Percentiles rank a stretch among this genome's conserved stretches.
These are phyloP conservation scores for Panurus biarmicus DNA, from an alignment of 2,113 vertebrate genomes.

Conservation along the genomic window DNA sequence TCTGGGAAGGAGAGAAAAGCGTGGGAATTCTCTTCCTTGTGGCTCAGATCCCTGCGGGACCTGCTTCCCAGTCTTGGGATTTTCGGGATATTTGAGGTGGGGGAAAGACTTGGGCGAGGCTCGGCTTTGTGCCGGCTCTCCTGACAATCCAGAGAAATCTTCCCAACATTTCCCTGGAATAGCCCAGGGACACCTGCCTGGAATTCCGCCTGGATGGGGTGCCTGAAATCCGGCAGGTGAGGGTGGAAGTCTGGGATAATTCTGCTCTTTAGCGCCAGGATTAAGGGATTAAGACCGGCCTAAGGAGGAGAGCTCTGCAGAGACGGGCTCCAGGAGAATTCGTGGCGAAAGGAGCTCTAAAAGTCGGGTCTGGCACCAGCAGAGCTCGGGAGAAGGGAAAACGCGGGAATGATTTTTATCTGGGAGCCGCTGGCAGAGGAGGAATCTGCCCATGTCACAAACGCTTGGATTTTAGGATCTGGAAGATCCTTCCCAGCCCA, in stretches of 20 bases:
- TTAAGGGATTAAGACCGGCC: rapidly evolving
- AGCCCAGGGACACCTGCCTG: background rate
- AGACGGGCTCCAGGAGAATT: background rate
- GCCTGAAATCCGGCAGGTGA: background rate
- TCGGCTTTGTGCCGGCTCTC: background rate
- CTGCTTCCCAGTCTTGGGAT: background rate
- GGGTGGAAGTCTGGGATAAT: background rate
- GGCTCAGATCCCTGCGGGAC: rapidly evolving
- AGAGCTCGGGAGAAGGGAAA: no score
- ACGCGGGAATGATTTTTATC: no score
- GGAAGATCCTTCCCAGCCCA: no score
- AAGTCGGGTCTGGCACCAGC: no score
- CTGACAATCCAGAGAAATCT: background rate
- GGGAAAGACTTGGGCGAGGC: background rate
- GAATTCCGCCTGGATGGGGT: background rate
- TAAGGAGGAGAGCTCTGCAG: background rate
- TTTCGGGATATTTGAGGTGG: background rate
- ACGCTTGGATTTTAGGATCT: no score
- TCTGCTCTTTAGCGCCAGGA: background rate
- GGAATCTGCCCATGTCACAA: no score
- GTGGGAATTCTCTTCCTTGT: background rate
- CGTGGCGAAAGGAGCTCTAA: no score
- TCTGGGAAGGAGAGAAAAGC: background rate
- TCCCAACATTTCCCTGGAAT: background rate
- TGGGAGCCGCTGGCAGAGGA: no score